Evolutionary conservation across 2,113 vertebrate genomes (phyloP).

Genomic region (Pithys albifrons): DNA sequence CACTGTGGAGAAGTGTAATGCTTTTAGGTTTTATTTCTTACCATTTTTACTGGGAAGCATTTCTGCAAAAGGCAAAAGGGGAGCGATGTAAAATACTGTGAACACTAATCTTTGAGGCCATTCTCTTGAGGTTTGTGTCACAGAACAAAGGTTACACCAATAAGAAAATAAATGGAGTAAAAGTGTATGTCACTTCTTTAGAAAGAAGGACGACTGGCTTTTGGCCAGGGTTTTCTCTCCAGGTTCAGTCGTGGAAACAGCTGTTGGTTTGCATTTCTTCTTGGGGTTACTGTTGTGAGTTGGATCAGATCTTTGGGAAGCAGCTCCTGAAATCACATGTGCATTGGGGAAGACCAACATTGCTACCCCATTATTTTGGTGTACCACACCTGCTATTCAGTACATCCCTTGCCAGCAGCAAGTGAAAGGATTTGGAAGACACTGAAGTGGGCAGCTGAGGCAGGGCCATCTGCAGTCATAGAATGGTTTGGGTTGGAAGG

Average conservation of each 20-base stretch:
- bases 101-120: background rate
- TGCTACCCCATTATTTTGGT: no score
- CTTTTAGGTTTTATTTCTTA: background rate
- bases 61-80: background rate
- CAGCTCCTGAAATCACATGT: background rate
- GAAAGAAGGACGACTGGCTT: background rate
- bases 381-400: rapidly evolving
- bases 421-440: background rate
- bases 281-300: background rate
- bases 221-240: rapidly evolving
- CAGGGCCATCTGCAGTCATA: background rate
- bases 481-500: background rate
- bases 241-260: background rate
- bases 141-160: background rate
- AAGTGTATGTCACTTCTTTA: rapidly evolving
- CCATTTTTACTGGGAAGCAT: background rate
- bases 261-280: background rate
- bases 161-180: background rate
- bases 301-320: background rate
- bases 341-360: rapidly evolving
- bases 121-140: background rate
- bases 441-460: background rate
- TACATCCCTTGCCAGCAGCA: background rate
- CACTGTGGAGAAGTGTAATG: background rate
- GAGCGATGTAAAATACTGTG: background rate